These are phyloP conservation scores for Coluber constrictor DNA, from an alignment of 2,797 vertebrate genomes.

Conservation along the genomic window DNA sequence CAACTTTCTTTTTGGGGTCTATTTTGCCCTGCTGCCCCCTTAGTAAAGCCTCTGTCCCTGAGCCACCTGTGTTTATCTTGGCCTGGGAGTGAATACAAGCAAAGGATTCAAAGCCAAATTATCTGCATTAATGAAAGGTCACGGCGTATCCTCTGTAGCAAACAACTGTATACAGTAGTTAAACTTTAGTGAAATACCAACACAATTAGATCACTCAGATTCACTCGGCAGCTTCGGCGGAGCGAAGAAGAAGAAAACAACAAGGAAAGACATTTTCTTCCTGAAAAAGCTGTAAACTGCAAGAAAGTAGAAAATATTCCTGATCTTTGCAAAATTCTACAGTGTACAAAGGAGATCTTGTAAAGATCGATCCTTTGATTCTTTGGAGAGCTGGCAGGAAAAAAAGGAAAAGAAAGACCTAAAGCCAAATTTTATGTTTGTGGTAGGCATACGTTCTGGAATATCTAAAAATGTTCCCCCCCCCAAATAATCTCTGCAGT, in stretches of 20 bases:
- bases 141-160: background rate
- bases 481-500: background rate
- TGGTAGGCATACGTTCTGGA: background rate
- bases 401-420: background rate
- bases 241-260: background rate
- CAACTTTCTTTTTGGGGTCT: background rate
- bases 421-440: background rate
- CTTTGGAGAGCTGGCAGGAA: background rate
- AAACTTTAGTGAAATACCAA: conserved; percentile 1
- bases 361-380: background rate
- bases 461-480: background rate
- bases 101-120: background rate
- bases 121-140: background rate
- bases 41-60: background rate
- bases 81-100: background rate
- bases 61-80: background rate
- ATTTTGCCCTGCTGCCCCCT: background rate
- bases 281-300: background rate
- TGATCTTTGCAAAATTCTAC: background rate
- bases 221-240: background rate
- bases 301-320: background rate
- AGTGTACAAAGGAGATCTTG: background rate
- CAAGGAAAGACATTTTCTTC: background rate
- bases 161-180: background rate
- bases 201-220: background rate